A percentile compares a stretch with the other conserved stretches of the same genome.
Conservation (phyloP, 53 echinoderm and acorn worm species). For the Crossaster papposus region DNA sequence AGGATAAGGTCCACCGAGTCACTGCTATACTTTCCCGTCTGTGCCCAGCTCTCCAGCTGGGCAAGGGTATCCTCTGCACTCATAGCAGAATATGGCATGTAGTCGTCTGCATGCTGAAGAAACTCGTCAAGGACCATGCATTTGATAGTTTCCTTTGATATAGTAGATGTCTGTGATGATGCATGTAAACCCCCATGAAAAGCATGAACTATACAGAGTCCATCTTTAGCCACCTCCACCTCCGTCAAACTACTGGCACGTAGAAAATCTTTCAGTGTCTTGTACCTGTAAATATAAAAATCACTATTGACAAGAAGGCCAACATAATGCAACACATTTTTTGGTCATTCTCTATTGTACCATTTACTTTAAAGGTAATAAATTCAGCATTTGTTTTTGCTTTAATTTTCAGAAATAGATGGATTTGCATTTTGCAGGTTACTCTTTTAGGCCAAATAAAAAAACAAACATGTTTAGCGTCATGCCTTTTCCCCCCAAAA, state of each 20-base stretch:
- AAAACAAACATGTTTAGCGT: too few species aligned
- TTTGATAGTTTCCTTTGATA: constrained; percentile 23
- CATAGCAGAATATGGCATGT: constrained; percentile 35
- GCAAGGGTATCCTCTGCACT: constrained; percentile 21
- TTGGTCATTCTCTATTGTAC: too few species aligned
- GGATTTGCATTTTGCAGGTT: too few species aligned
- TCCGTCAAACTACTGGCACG: neutral
- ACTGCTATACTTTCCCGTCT: constrained; percentile 24
- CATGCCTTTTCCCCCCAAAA: too few species aligned
- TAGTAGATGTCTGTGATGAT: constrained; percentile 16
- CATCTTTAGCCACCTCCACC: constrained; percentile 25
- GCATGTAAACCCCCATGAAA: constrained; percentile 20
- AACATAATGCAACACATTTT: neutral
- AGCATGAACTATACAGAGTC: constrained; percentile 30
- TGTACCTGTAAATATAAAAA: neutral
- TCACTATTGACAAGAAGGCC: neutral
- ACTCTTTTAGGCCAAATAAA: too few species aligned
- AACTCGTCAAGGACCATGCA: constrained; percentile 11
- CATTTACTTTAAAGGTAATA: too few species aligned
- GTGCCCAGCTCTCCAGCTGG: constrained; percentile 20
- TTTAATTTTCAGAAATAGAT: too few species aligned
- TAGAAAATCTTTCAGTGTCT: too few species aligned
- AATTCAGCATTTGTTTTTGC: too few species aligned
- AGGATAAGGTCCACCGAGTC: constrained; percentile 5
- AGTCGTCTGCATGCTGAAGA: constrained; percentile 18